Percentiles rank a stretch among this genome's conserved stretches.
Conservation (phyloP, 2,797 vertebrate species). For the Scolopax bukidnonensis region DNA sequence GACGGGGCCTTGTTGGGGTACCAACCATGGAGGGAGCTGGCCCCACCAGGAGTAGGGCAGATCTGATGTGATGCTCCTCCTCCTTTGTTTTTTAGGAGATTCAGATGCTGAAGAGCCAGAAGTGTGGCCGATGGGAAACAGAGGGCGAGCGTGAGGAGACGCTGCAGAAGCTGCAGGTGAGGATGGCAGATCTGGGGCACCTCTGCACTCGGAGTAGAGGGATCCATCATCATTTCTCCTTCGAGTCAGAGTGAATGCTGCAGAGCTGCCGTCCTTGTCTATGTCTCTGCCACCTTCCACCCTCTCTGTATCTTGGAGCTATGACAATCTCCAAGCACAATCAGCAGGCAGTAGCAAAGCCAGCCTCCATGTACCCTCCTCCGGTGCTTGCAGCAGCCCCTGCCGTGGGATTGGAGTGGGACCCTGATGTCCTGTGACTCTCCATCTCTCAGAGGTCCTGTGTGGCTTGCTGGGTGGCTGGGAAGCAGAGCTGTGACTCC, state of each 20-base stretch:
- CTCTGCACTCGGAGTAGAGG: not conserved
- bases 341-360: not conserved
- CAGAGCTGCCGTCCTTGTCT: not conserved
- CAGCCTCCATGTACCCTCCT: accelerated
- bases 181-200: not conserved
- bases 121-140: slow-evolving; percentile 77
- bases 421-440: not conserved
- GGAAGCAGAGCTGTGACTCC: not conserved
- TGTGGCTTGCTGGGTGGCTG: not conserved
- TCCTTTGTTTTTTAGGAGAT: slow-evolving; percentile 84
- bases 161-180: slow-evolving; percentile 89
- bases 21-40: not conserved
- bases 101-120: slow-evolving; percentile 87
- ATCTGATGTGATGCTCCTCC: not conserved
- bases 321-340: accelerated
- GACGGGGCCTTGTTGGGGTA: not conserved
- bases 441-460: not conserved
- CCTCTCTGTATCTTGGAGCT: not conserved
- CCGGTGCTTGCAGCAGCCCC: not conserved
- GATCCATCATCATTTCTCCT: not conserved
- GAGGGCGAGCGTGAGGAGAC: slow-evolving; percentile 84
- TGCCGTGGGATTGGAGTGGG: accelerated
- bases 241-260: not conserved
- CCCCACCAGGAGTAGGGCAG: not conserved
- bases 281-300: not conserved